Conservation (phyloP, 2,888 invertebrate genomes). For the Drosophila leonis region DNA sequence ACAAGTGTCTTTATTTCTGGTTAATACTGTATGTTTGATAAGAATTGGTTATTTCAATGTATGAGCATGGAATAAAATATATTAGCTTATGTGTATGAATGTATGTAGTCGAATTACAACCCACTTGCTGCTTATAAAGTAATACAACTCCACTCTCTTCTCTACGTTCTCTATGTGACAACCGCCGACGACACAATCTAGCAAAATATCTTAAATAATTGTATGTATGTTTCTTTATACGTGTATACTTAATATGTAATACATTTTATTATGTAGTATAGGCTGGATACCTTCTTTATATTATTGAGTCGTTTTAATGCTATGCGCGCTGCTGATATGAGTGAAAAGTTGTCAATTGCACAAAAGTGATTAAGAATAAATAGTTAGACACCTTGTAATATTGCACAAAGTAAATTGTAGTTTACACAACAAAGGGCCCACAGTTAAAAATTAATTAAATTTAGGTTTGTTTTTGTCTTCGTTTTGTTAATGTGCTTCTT, state of each 20-base stretch:
- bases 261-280: constrained; percentile 30
- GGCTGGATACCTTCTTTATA: constrained; percentile 27
- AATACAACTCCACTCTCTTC: constrained; percentile 61
- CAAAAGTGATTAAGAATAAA: constrained; percentile 59
- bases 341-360: constrained; percentile 73
- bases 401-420: constrained; percentile 69
- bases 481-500: constrained; percentile 46
- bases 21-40: constrained; percentile 70
- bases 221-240: constrained; percentile 26
- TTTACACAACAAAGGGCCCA: constrained; percentile 52
- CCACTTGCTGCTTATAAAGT: constrained; percentile 67
- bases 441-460: constrained; percentile 58
- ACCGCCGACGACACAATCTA: constrained; percentile 36
- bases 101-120: constrained; percentile 70
- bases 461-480: constrained; percentile 41
- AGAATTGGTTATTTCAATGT: constrained; percentile 57
- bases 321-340: constrained; percentile 72
- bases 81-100: constrained; percentile 55
- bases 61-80: constrained; percentile 64
- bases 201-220: constrained; percentile 49
- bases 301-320: constrained; percentile 52
- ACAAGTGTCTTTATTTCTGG: constrained; percentile 63
- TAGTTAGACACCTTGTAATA: constrained; percentile 58
- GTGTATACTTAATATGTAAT: constrained; percentile 39
- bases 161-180: constrained; percentile 16